Conservation (phyloP, 2,888 invertebrate genomes). For the Hedya salicella region DNA sequence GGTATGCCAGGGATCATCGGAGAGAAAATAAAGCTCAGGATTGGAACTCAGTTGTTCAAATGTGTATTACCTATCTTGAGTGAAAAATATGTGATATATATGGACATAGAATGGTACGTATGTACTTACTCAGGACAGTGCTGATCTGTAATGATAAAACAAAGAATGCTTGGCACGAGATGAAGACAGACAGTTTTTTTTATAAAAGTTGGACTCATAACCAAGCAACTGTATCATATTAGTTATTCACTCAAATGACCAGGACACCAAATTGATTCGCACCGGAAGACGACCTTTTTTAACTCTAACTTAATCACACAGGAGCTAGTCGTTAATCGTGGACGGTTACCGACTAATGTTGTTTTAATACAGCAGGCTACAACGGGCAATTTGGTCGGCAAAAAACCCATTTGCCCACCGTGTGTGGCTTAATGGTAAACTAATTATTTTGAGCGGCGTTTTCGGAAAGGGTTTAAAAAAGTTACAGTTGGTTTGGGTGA, state of each 20-base stretch:
- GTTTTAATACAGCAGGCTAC: conserved; percentile 72
- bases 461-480: conserved; percentile 51
- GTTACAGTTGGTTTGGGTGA: conserved; percentile 37
- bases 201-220: too few relatives aligned
- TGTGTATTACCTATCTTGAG: too few relatives aligned
- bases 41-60: too few relatives aligned
- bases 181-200: too few relatives aligned
- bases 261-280: conserved; percentile 36
- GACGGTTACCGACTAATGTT: conserved; percentile 65
- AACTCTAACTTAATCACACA: conserved; percentile 42
- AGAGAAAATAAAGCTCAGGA: too few relatives aligned
- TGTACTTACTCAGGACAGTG: too few relatives aligned
- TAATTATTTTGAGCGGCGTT: conserved; percentile 68
- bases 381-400: conserved; percentile 70
- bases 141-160: too few relatives aligned
- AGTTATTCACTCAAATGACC: background rate
- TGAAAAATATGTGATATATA: too few relatives aligned
- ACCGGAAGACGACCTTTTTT: conserved; percentile 43
- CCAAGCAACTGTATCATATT: too few relatives aligned
- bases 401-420: conserved; percentile 73
- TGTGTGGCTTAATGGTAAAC: conserved; percentile 73
- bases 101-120: too few relatives aligned
- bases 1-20: too few relatives aligned
- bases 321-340: conserved; percentile 41
- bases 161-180: too few relatives aligned